phyloP scores from a whole-genome alignment of 2,888 invertebrate species.

The Bursaphelenchus okinawaensis region DNA sequence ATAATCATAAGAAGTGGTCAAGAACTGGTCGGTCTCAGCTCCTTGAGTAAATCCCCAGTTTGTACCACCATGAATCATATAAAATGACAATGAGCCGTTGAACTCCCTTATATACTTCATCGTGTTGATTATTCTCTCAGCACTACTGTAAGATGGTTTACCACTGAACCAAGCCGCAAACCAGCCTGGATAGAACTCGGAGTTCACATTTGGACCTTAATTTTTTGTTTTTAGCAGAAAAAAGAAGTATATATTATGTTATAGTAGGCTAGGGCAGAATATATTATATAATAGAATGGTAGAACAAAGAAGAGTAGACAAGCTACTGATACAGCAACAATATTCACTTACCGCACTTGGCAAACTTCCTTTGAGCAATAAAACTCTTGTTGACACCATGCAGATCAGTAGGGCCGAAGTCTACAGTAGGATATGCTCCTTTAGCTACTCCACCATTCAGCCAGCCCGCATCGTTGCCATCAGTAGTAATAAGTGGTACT shows the following conservation, averaged over 20 bases:
- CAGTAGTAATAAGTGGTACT: constrained; percentile 8
- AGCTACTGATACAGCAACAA: no score
- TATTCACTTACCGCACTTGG: constrained; percentile 12
- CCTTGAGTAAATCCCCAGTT: constrained; percentile 13
- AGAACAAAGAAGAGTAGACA: no score
- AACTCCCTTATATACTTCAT: constrained; percentile 7
- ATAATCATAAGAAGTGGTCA: constrained; percentile 13
- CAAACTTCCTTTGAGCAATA: background rate
- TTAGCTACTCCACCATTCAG: constrained; percentile 10
- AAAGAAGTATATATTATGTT: no score
- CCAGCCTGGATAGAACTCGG: constrained; percentile 15
- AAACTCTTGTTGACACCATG: background rate
- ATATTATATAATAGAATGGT: no score
- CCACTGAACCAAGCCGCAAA: constrained; percentile 1
- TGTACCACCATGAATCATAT: constrained; percentile 15
- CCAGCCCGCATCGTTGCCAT: background rate
- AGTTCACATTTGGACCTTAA: constrained; percentile 16
- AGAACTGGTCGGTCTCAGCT: constrained; percentile 16
- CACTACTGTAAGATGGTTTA: background rate
- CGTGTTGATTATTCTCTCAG: background rate
- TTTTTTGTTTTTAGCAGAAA: no score
- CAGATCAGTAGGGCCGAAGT: background rate
- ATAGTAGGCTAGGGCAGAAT: no score
- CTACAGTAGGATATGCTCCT: constrained; percentile 15
- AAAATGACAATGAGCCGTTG: constrained; percentile 29